Evolutionary conservation across 2,797 vertebrate genomes (phyloP).

Genomic region (Trachops cirrhosus): DNA sequence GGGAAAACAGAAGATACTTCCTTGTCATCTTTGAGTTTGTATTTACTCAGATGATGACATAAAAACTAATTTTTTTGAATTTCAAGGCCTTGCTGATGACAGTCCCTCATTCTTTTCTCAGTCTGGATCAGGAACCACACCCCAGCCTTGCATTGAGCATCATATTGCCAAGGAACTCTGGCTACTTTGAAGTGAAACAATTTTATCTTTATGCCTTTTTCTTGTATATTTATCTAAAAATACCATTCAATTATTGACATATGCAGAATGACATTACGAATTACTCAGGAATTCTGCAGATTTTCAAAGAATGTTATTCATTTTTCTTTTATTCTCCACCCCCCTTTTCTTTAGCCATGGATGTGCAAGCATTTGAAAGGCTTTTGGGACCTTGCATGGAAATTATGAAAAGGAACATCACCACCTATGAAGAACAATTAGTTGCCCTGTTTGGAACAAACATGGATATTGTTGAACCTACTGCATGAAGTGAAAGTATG

Average conservation of each 20-base stretch:
- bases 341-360: slow-evolving; percentile 89
- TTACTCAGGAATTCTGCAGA: background rate
- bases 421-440: slow-evolving; percentile 98
- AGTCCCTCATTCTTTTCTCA: background rate
- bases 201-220: background rate
- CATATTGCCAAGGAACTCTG: background rate
- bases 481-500: slow-evolving; percentile 86
- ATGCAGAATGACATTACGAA: background rate
- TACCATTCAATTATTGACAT: background rate
- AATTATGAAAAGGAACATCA: slow-evolving; percentile 99
- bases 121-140: background rate
- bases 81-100: background rate
- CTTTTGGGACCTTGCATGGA: slow-evolving; percentile 99
- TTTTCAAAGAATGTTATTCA: slow-evolving; percentile 34
- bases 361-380: slow-evolving; percentile 97
- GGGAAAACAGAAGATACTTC: background rate
- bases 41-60: background rate
- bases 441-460: slow-evolving; percentile 95
- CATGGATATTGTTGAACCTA: slow-evolving; percentile 93
- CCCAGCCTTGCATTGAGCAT: background rate
- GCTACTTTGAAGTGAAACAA: background rate
- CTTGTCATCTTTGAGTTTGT: background rate
- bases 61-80: background rate
- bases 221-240: slow-evolving; percentile 25
- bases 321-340: slow-evolving; percentile 59